phyloP scores from a whole-genome alignment of 2,113 vertebrate genomes.

The Galemys pyrenaicus region DNA sequence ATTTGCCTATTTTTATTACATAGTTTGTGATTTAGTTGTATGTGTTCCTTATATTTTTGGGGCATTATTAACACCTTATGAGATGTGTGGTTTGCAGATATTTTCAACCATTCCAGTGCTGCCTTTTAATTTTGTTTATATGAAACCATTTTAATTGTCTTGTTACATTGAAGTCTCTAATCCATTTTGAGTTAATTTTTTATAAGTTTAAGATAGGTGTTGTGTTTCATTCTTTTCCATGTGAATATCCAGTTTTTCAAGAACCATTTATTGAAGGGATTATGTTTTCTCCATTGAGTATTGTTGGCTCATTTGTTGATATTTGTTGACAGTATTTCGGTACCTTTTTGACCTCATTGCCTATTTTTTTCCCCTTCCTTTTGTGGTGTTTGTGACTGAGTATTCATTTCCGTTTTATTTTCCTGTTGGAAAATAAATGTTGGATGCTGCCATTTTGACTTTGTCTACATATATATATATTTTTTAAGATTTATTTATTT shows the following conservation, averaged over 20 bases:
- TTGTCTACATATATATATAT: constrained; percentile 1
- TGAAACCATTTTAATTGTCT: background rate
- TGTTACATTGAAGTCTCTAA: background rate
- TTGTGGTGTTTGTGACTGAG: background rate
- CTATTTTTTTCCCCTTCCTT: background rate
- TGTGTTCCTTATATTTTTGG: background rate
- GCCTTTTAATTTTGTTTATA: background rate
- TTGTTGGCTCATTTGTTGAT: background rate
- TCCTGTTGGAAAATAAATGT: background rate
- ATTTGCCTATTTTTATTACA: background rate
- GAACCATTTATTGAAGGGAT: background rate
- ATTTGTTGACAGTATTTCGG: background rate
- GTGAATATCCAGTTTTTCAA: background rate
- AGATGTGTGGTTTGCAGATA: background rate
- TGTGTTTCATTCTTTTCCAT: background rate
- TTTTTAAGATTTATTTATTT: too few species aligned
- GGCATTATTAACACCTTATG: background rate
- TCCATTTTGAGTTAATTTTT: background rate
- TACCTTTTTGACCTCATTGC: background rate
- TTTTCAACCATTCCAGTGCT: background rate
- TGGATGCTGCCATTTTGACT: background rate
- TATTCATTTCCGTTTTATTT: background rate
- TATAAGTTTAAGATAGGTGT: background rate
- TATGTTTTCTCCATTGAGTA: background rate
- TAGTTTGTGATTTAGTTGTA: background rate